phyloP scores from a whole-genome alignment of 2,888 invertebrate genomes.

The Eupithecia tripunctaria region DNA sequence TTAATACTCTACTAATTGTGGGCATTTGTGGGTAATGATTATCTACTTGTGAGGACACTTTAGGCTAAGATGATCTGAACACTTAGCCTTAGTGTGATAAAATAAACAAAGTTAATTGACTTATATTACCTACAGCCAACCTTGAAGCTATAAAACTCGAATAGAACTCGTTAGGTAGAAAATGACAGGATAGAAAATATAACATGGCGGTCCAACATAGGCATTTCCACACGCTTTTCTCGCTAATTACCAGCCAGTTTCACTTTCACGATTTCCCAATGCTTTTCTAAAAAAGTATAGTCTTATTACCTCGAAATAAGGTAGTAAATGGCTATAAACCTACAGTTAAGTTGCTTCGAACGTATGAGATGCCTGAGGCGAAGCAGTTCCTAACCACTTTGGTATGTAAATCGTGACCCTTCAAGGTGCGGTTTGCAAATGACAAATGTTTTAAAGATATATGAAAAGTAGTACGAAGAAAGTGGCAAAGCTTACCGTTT shows the following conservation, averaged over 20 bases:
- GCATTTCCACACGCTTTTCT: slow-evolving; percentile 65
- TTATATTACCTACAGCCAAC: slow-evolving; percentile 3
- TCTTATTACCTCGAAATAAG: slow-evolving; percentile 26
- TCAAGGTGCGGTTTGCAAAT: slow-evolving; percentile 53
- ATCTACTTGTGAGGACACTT: too few relatives aligned
- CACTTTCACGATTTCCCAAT: slow-evolving; percentile 70
- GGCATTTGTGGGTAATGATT: too few relatives aligned
- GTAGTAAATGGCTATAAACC: slow-evolving; percentile 15
- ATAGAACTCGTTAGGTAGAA: slow-evolving; percentile 39
- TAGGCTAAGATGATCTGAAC: too few relatives aligned
- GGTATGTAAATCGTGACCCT: slow-evolving; percentile 58
- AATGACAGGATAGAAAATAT: slow-evolving; percentile 70
- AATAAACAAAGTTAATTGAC: neutral
- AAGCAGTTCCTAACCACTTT: slow-evolving; percentile 48
- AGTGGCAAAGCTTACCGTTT: slow-evolving; percentile 40
- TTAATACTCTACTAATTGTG: too few relatives aligned
- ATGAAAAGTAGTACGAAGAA: slow-evolving; percentile 55
- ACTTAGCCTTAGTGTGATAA: neutral
- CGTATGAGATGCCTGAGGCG: slow-evolving; percentile 44
- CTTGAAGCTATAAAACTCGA: slow-evolving; percentile 20
- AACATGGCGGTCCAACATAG: slow-evolving; percentile 55
- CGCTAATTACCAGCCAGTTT: slow-evolving; percentile 66
- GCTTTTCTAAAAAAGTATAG: slow-evolving; percentile 38
- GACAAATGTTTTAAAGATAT: slow-evolving; percentile 51
- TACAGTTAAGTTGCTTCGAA: slow-evolving; percentile 21